Evolutionary conservation across 2,113 vertebrate species (phyloP).

Genomic region (Uropsilus gracilis): DNA sequence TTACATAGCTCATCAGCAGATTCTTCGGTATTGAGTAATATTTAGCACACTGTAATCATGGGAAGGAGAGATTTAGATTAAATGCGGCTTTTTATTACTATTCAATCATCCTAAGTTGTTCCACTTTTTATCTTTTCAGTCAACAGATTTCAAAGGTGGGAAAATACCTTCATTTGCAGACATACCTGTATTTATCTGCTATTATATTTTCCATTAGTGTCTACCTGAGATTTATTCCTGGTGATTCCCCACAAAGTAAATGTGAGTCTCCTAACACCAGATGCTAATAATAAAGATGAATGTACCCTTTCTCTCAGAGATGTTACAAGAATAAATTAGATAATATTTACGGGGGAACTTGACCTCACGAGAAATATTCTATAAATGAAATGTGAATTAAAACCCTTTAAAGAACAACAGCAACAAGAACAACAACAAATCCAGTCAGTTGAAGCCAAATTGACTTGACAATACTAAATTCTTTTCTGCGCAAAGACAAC

Average conservation of each 20-base stretch:
- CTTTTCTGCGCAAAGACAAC: background rate
- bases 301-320: conserved; percentile 49
- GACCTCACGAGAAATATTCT: conserved; percentile 33
- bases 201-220: conserved; percentile 77
- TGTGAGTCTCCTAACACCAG: conserved; percentile 64
- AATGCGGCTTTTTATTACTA: conserved; percentile 80
- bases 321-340: conserved; percentile 65
- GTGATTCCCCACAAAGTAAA: conserved; percentile 72
- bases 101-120: conserved; percentile 79
- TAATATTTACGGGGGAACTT: conserved; percentile 65
- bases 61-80: conserved; percentile 78
- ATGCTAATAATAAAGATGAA: conserved; percentile 72
- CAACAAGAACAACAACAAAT: conserved; percentile 53
- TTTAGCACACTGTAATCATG: conserved; percentile 78
- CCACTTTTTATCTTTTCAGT: conserved; percentile 79
- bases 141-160: conserved; percentile 80
- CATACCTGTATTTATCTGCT: conserved; percentile 78
- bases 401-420: conserved; percentile 68
- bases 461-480: conserved; percentile 65
- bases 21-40: conserved; percentile 68
- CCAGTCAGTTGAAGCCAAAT: conserved; percentile 66
- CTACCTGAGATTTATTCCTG: conserved; percentile 72
- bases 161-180: conserved; percentile 77
- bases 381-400: background rate
- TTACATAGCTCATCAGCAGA: conserved; percentile 78